A percentile compares a stretch with the other conserved stretches of the same genome.
Evolutionary conservation across 2,888 invertebrate genomes (phyloP).

Genomic region (Papilio elwesi): DNA sequence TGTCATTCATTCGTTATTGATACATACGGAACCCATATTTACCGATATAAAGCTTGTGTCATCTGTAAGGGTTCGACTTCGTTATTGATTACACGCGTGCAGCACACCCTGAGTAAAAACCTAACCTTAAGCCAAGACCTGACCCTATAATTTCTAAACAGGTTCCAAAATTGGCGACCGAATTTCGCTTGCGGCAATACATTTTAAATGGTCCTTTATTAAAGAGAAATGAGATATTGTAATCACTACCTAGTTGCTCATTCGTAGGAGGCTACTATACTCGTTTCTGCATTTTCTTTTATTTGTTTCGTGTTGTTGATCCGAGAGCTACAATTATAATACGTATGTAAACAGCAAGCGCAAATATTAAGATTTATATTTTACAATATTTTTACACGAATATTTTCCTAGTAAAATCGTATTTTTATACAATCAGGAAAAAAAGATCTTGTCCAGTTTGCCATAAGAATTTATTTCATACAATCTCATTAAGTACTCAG

Average conservation of each 20-base stretch:
- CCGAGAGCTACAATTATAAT: slow-evolving; percentile 15
- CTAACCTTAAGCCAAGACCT: slow-evolving; percentile 63
- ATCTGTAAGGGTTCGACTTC: background rate
- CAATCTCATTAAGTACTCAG: too few relatives aligned
- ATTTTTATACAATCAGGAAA: too few relatives aligned
- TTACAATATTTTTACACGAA: too few relatives aligned
- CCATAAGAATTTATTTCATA: too few relatives aligned
- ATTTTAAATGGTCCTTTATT: slow-evolving; percentile 76
- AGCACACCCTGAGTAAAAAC: slow-evolving; percentile 46
- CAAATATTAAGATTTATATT: background rate
- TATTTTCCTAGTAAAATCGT: too few relatives aligned
- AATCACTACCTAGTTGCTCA: slow-evolving; percentile 68
- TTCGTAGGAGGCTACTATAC: slow-evolving; percentile 45
- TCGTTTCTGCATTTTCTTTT: slow-evolving; percentile 37
- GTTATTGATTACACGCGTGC: slow-evolving; percentile 25
- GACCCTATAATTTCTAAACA: slow-evolving; percentile 84
- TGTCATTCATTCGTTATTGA: background rate
- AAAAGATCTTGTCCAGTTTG: too few relatives aligned
- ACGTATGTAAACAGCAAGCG: slow-evolving; percentile 22
- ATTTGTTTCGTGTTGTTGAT: slow-evolving; percentile 35
- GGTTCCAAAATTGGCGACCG: slow-evolving; percentile 81
- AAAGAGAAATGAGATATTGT: slow-evolving; percentile 78
- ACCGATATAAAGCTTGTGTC: background rate
- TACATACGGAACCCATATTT: slow-evolving; percentile 1
- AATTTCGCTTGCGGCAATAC: slow-evolving; percentile 69